A percentile compares a stretch with the other conserved stretches of the same genome.
Conservation (phyloP, 2,797 vertebrate genomes). For the Uromys caudimaculatus region DNA sequence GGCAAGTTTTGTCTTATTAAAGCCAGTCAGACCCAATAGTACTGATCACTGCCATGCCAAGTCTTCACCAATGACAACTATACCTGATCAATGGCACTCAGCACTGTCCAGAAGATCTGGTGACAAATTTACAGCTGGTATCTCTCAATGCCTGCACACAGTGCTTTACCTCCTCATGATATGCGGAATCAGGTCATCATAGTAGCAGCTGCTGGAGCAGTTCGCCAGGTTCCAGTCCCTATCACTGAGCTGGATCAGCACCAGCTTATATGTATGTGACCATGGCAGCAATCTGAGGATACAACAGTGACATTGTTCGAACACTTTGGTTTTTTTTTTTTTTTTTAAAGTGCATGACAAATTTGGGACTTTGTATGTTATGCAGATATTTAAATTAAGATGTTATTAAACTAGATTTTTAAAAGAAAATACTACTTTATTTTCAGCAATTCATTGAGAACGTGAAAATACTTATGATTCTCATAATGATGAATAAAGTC, state of each 20-base stretch:
- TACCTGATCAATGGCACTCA: neutral
- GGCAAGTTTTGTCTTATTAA: neutral
- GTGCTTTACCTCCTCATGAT: neutral
- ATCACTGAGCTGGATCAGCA: too few relatives aligned
- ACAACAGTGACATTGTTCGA: neutral
- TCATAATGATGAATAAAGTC: neutral
- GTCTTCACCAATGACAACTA: neutral
- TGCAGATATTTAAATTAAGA: neutral
- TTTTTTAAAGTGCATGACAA: neutral
- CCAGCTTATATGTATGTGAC: too few relatives aligned
- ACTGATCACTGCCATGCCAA: neutral
- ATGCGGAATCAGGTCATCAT: neutral
- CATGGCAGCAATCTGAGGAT: neutral
- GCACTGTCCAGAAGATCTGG: neutral
- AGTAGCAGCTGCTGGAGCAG: neutral
- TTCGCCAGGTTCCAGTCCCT: neutral
- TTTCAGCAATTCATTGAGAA: conserved; percentile 21
- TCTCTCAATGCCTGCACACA: neutral
- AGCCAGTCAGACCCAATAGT: neutral
- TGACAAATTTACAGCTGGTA: neutral
- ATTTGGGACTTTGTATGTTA: neutral
- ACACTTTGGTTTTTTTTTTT: neutral
- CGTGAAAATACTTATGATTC: neutral
- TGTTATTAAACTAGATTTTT: neutral
- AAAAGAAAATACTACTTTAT: conserved; percentile 14